Conservation (phyloP, 2,797 vertebrate species). For the Galago senegalensis region DNA sequence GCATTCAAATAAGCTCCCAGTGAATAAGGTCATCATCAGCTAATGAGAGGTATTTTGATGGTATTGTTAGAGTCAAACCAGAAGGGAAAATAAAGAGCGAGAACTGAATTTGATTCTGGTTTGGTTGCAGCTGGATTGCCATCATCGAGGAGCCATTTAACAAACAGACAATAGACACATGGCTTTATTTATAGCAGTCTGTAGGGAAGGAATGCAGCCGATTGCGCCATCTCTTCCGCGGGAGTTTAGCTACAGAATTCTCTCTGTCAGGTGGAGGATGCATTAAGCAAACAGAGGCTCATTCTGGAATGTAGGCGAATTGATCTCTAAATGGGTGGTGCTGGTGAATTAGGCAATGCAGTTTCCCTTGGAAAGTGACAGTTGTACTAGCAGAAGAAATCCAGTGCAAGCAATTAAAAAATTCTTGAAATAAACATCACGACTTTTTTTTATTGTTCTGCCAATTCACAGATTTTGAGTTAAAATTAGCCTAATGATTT, state of each 20-base stretch:
- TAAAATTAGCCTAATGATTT: constrained; percentile 67
- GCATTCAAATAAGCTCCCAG: constrained; percentile 82
- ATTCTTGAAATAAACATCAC: constrained; percentile 54
- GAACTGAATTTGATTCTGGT: constrained; percentile 84
- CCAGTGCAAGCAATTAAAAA: not conserved
- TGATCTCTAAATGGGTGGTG: constrained; percentile 66
- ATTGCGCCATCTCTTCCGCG: constrained; percentile 76
- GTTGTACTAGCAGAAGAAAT: constrained; percentile 51
- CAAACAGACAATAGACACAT: constrained; percentile 81
- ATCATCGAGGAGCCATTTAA: constrained; percentile 83
- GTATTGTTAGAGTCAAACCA: constrained; percentile 84
- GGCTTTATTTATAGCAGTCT: constrained; percentile 87
- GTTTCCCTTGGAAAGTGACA: constrained; percentile 74
- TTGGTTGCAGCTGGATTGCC: constrained; percentile 85
- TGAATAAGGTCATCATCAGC: constrained; percentile 85
- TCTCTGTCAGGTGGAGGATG: constrained; percentile 81
- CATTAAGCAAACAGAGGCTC: constrained; percentile 81
- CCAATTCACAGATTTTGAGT: constrained; percentile 44
- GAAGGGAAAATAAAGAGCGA: constrained; percentile 84
- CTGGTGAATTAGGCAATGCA: constrained; percentile 73
- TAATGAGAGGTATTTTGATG: constrained; percentile 85
- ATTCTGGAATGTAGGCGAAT: constrained; percentile 83
- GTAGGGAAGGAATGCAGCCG: constrained; percentile 79
- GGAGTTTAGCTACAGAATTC: constrained; percentile 74
- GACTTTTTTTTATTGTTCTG: constrained; percentile 26